A percentile compares a stretch with the other conserved stretches of the same genome.
Conservation (phyloP, 2,888 invertebrate genomes). For the Epicampocera succincta region DNA sequence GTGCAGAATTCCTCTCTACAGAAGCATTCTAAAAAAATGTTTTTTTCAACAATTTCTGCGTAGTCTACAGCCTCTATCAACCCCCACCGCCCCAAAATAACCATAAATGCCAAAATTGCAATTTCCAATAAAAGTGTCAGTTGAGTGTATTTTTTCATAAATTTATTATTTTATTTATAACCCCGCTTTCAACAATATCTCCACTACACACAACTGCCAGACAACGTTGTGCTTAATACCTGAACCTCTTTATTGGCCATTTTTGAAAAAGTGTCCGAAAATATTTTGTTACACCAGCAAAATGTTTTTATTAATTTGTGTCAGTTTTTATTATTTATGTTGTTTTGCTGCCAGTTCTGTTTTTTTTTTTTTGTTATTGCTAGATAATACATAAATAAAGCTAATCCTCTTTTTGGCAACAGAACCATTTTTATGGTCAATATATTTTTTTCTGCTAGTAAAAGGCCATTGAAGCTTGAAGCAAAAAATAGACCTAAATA, state of each 20-base stretch:
- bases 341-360: background rate
- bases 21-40: too few relatives aligned
- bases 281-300: background rate
- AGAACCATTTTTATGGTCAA: conserved; percentile 9
- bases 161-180: conserved; percentile 10
- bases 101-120: background rate
- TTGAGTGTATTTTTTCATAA: background rate
- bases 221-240: background rate
- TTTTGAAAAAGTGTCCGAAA: background rate
- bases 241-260: background rate
- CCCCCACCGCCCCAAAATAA: background rate
- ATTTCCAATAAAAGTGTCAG: conserved; percentile 3
- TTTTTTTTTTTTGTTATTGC: conserved; percentile 1
- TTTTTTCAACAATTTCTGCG: too few relatives aligned
- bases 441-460: too few relatives aligned
- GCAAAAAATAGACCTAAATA: background rate
- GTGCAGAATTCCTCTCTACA: too few relatives aligned
- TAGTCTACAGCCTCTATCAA: too few relatives aligned
- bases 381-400: conserved; percentile 45
- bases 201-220: background rate
- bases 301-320: conserved; percentile 33
- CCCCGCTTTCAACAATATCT: background rate
- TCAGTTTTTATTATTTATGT: conserved; percentile 28
- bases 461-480: background rate
- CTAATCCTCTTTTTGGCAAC: conserved; percentile 59